A percentile compares a stretch with the other conserved stretches of the same genome.
Conservation (phyloP, 2,888 invertebrate genomes). For the Boloria euphrosyne region DNA sequence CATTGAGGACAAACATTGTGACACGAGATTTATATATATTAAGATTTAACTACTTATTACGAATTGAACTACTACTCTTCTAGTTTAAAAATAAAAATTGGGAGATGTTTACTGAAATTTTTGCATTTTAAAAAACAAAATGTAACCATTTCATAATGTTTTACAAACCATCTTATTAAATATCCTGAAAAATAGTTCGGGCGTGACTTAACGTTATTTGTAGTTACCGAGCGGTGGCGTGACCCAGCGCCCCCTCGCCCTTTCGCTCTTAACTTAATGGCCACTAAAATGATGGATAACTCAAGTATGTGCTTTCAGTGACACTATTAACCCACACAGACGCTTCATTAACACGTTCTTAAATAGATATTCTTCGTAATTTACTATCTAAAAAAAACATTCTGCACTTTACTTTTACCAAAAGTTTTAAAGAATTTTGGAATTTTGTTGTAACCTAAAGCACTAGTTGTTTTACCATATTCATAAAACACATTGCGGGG, state of each 20-base stretch:
- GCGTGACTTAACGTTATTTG: slow-evolving; percentile 38
- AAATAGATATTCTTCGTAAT: background rate
- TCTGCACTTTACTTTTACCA: no score
- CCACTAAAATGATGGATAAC: slow-evolving; percentile 70
- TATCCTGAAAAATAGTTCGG: slow-evolving; percentile 27
- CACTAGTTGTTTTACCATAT: slow-evolving; percentile 2
- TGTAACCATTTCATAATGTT: slow-evolving; percentile 2
- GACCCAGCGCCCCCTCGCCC: slow-evolving; percentile 66
- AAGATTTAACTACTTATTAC: no score
- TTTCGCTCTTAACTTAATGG: slow-evolving; percentile 64
- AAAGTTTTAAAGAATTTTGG: no score
- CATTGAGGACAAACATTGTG: no score
- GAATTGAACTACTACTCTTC: no score
- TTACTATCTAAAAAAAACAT: no score
- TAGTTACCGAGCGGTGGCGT: slow-evolving; percentile 52
- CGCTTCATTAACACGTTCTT: slow-evolving; percentile 26
- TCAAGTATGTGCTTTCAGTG: slow-evolving; percentile 54
- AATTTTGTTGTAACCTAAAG: background rate
- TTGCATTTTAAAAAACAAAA: background rate
- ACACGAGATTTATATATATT: no score
- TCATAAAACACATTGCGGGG: slow-evolving; percentile 10
- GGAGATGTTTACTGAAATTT: no score
- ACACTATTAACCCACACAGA: slow-evolving; percentile 44
- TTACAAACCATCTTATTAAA: slow-evolving; percentile 8
- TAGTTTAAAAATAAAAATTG: no score